Conservation (phyloP, 2,888 invertebrate genomes). For the Brassicogethes aeneus region DNA sequence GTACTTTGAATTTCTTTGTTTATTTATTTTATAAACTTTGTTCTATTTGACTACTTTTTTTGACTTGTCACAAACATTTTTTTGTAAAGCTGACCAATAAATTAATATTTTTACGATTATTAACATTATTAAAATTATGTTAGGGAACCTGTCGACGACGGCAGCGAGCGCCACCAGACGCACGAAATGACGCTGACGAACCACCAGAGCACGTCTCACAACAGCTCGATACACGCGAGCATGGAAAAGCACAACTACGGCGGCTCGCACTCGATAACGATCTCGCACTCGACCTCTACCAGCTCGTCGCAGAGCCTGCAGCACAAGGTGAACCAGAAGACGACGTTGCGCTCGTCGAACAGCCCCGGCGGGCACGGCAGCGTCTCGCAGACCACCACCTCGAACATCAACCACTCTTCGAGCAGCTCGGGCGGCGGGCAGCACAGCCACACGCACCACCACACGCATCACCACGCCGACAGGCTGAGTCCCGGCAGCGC, state of each 20-base stretch:
- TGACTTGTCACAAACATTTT: too few relatives aligned
- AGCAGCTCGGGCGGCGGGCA: slow-evolving; percentile 26
- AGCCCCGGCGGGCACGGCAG: slow-evolving; percentile 31
- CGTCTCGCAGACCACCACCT: slow-evolving; percentile 27
- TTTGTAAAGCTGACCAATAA: too few relatives aligned
- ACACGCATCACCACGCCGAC: slow-evolving; percentile 54
- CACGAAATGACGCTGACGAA: slow-evolving; percentile 58
- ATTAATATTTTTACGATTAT: too few relatives aligned
- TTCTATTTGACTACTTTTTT: too few relatives aligned
- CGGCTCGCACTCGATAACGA: slow-evolving; percentile 49
- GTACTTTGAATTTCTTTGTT: too few relatives aligned
- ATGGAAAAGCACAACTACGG: slow-evolving; percentile 50
- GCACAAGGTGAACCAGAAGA: slow-evolving; percentile 40
- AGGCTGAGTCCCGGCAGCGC: slow-evolving; percentile 48
- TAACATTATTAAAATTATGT: too few relatives aligned
- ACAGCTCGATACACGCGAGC: slow-evolving; percentile 56
- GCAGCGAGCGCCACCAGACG: slow-evolving; percentile 51
- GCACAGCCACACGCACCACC: slow-evolving; percentile 59
- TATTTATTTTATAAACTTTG: too few relatives aligned
- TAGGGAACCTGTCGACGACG: slow-evolving; percentile 30
- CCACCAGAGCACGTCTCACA: slow-evolving; percentile 57
- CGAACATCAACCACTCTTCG: slow-evolving; percentile 45
- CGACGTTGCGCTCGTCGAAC: slow-evolving; percentile 34
- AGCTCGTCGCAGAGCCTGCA: slow-evolving; percentile 57
- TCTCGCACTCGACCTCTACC: slow-evolving; percentile 59